These are phyloP conservation scores for Labroides dimidiatus DNA, from an alignment of 2,797 vertebrate species.

Conservation along the genomic window DNA sequence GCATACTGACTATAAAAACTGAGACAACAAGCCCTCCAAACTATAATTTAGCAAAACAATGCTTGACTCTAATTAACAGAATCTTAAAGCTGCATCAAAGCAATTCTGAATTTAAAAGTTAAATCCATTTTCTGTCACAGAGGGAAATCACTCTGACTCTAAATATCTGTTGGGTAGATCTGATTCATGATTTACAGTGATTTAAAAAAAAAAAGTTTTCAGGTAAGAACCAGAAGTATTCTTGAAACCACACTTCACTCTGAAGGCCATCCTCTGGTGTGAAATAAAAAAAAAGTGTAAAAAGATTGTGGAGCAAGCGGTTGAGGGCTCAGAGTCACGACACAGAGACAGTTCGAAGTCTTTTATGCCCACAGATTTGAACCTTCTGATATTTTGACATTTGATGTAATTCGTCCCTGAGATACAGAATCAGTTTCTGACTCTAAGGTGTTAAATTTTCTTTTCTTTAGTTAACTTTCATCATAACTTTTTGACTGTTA, in stretches of 20 bases:
- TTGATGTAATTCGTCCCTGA: neutral
- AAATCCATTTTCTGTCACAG: too few relatives aligned
- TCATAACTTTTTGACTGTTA: too few relatives aligned
- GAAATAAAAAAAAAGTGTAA: neutral
- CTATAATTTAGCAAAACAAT: neutral
- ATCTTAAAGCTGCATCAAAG: neutral
- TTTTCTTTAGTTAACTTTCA: neutral
- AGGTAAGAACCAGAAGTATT: neutral
- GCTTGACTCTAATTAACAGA: neutral
- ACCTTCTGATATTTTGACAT: neutral
- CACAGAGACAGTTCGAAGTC: neutral
- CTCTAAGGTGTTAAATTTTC: neutral
- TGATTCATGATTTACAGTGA: neutral
- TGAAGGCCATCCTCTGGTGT: neutral
- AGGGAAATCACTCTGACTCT: conserved; percentile 4
- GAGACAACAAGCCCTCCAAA: neutral
- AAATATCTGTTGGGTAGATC: conserved; percentile 1
- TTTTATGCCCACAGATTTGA: neutral
- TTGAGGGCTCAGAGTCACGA: neutral
- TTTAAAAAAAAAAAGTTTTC: conserved; percentile 4
- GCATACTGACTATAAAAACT: neutral
- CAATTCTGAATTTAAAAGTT: too few relatives aligned
- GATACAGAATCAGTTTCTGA: neutral
- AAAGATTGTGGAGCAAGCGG: neutral
- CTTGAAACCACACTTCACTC: neutral